Conservation (phyloP, 2,888 invertebrate species). For the Atherix ibis region DNA sequence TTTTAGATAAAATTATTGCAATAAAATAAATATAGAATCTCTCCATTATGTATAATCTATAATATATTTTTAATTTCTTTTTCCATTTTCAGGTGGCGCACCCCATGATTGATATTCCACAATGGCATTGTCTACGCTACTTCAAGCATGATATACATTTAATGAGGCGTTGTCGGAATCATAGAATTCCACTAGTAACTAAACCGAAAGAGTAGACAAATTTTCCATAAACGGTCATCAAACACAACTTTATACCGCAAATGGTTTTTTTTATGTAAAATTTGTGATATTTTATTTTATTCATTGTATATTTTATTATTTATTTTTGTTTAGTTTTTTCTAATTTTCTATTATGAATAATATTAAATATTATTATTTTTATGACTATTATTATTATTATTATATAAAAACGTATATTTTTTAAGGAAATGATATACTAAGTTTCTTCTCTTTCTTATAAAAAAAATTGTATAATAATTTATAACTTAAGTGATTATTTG, state of each 20-base stretch:
- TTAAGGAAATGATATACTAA: too few species aligned
- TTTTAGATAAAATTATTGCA: too few species aligned
- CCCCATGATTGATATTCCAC: conserved; percentile 58
- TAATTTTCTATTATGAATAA: too few species aligned
- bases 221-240: neutral
- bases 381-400: too few species aligned
- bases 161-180: conserved; percentile 61
- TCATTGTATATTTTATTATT: neutral
- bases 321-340: too few species aligned
- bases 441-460: too few species aligned
- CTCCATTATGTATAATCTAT: too few species aligned
- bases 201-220: conserved; percentile 8
- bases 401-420: neutral
- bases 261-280: conserved; percentile 1
- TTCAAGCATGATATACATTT: conserved; percentile 51
- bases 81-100: conserved; percentile 42
- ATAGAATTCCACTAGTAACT: conserved; percentile 31
- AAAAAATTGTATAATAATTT: too few species aligned
- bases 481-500: too few species aligned
- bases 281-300: conserved; percentile 5
- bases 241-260: neutral
- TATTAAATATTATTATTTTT: too few species aligned
- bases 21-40: too few species aligned
- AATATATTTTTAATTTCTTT: conserved; percentile 1
- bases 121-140: conserved; percentile 73